Base-by-base conservation (phyloP, 2,888 invertebrate species). In the Athripsodes cinereus region DNA sequence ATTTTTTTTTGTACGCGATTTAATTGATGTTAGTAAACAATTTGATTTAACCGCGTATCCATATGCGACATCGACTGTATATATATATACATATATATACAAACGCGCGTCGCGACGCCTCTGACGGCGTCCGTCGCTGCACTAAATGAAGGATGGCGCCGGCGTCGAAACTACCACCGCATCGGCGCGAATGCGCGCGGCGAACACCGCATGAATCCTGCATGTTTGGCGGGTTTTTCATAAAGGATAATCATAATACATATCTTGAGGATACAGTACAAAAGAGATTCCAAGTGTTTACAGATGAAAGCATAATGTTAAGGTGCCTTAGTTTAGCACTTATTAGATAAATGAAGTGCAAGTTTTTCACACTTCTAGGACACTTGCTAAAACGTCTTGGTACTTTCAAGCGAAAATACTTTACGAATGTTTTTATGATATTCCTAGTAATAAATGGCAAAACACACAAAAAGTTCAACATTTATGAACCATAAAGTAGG, bases 71-170 rank as follows among this genome's bases (percentile, higher is more conserved):
- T 19, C 13, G 16, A 22, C 26, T 46, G 53, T 54, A 47, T 47
- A 19, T 44, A 40, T 40, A 35, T 22, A 40, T 21, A 40, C 20
- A 21, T 20, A 21, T 21, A 20, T 34, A 22, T 44, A 22, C 22
- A 22, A 16, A 54, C 40, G 40, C 40, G 40, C 40, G 40, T 22
- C 51, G 40, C 26, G 47, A 44, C 59, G 59, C 59, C 55, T 52
- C 49, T 52, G 40, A 31, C 49, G 59, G 59, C 59, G 56, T 52
- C 59, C 56, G 53, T 46, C 53, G 56, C 56, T 53, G 49, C 59
- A 55, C 56, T 59, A 16, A 40, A 52, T 20, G 54, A 21, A 20
- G 11, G 18, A 21, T 20, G 44, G 46, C 48, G 48, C 20, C 44
- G 48, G 26, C 47, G 48, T 26, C 48, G 55, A 35, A 48, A 22